phyloP scores from a whole-genome alignment of 2,797 vertebrate genomes.

The Pyrocephalus nanus region DNA sequence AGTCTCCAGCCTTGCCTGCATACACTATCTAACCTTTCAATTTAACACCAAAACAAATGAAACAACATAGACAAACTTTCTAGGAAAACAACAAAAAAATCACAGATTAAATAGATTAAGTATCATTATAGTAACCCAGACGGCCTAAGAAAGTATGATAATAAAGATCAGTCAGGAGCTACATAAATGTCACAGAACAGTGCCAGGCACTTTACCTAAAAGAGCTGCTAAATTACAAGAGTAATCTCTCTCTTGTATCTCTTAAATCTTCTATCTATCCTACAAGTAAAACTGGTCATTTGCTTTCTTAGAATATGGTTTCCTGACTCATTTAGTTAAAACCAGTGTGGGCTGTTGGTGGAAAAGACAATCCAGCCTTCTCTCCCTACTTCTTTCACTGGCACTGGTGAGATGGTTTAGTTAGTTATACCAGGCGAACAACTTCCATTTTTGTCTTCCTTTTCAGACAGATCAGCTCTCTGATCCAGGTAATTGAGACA shows the following conservation, averaged over 20 bases:
- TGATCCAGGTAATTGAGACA: not conserved
- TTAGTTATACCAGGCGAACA: not conserved
- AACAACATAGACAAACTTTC: not conserved
- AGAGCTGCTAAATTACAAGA: not conserved
- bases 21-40: not conserved
- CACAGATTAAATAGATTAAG: not conserved
- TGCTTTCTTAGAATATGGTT: not conserved
- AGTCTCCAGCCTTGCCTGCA: not conserved
- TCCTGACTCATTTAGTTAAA: not conserved
- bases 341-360: not conserved
- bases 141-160: not conserved
- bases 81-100: not conserved
- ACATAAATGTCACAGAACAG: not conserved
- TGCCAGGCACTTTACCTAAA: not conserved
- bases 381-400: not conserved
- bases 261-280: not conserved
- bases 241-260: not conserved
- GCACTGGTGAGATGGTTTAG: not conserved
- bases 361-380: not conserved
- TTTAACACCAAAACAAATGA: not conserved
- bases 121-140: not conserved
- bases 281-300: not conserved
- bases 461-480: not conserved
- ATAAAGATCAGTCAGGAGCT: not conserved
- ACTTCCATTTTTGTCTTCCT: not conserved